These are phyloP conservation scores for Phalanger gymnotis DNA, from an alignment of 2,797 vertebrate genomes.

Conservation along the genomic window DNA sequence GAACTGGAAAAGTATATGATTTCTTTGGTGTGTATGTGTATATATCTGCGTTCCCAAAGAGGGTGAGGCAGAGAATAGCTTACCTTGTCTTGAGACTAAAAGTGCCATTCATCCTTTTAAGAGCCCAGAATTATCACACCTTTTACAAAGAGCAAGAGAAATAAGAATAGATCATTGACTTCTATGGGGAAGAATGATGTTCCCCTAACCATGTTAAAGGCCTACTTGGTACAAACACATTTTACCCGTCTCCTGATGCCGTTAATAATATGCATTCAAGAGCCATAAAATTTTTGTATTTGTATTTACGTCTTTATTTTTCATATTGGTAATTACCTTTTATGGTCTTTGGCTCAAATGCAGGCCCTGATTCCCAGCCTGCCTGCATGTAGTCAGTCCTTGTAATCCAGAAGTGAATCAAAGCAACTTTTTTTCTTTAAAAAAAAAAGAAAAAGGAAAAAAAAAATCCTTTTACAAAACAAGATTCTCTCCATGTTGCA, in stretches of 20 bases:
- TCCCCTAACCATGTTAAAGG: not conserved
- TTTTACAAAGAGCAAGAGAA: not conserved
- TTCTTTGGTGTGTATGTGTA: not conserved
- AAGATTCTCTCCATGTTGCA: conserved; percentile 75
- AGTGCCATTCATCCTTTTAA: not conserved
- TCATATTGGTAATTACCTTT: conserved; percentile 51
- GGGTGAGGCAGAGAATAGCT: not conserved
- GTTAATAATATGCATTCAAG: not conserved
- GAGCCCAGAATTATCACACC: not conserved
- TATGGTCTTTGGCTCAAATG: conserved; percentile 23
- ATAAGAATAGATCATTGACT: not conserved
- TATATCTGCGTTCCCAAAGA: not conserved
- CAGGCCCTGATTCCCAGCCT: not conserved
- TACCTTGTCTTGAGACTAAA: not conserved
- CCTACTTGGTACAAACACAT: not conserved
- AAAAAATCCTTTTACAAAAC: conserved; percentile 57
- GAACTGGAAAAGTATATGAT: not conserved
- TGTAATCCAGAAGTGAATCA: conserved; percentile 67
- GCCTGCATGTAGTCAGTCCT: not conserved
- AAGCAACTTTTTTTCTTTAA: conserved; percentile 71
- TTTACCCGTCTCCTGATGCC: not conserved
- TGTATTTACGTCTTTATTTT: conserved; percentile 54
- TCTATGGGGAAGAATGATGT: not conserved
- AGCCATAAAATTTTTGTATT: conserved; percentile 1
- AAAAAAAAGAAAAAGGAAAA: not conserved